Evolutionary conservation across 2,888 invertebrate genomes (phyloP).

Genomic region (Hedychridium roseum): DNA sequence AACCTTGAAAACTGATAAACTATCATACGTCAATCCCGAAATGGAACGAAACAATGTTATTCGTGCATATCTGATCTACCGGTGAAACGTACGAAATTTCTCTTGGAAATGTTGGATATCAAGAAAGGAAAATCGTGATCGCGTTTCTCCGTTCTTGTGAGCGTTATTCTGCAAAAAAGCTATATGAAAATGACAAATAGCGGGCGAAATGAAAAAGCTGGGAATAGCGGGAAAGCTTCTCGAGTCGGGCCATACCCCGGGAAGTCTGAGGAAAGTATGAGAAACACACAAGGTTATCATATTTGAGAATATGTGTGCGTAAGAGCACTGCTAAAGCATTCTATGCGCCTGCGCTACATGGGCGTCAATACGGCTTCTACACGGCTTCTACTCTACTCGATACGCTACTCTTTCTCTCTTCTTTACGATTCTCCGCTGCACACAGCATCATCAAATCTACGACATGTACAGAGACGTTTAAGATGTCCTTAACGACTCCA

Average conservation of each 20-base stretch:
- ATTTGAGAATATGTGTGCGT: constrained; percentile 20
- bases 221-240: constrained; percentile 32
- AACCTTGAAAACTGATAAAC: too few relatives aligned
- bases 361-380: constrained; percentile 58
- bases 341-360: constrained; percentile 54
- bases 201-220: constrained; percentile 46
- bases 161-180: constrained; percentile 6
- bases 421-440: constrained; percentile 38
- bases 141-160: constrained; percentile 16
- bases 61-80: background rate
- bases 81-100: background rate
- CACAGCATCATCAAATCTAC: background rate
- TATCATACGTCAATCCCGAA: too few relatives aligned
- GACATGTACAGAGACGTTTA: too few relatives aligned
- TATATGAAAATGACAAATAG: constrained; percentile 43
- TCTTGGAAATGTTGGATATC: background rate
- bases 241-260: background rate
- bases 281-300: constrained; percentile 31
- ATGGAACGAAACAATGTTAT: too few relatives aligned
- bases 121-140: constrained; percentile 23
- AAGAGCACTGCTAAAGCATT: constrained; percentile 25
- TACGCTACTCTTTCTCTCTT: constrained; percentile 54
- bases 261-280: constrained; percentile 21
- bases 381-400: too few relatives aligned
- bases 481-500: too few relatives aligned